Conservation (phyloP, 2,888 invertebrate species). For the Ischnus inquisitorius region DNA sequence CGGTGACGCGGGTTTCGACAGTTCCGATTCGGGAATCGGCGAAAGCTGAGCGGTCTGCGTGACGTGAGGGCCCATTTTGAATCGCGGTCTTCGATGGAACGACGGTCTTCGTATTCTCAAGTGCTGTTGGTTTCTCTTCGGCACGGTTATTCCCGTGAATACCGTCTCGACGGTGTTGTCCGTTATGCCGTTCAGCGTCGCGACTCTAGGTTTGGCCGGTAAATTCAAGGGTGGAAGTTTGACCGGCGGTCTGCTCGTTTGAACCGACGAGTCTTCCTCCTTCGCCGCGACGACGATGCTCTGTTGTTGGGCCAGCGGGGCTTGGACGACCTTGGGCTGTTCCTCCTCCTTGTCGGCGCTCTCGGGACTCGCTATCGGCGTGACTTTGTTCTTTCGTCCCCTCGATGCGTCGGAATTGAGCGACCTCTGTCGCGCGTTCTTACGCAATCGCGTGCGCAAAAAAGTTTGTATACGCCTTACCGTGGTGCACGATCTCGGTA, state of each 20-base stretch:
- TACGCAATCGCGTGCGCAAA: slow-evolving; percentile 78
- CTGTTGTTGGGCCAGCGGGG: slow-evolving; percentile 17
- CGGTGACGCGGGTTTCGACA: slow-evolving; percentile 90
- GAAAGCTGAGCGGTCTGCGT: slow-evolving; percentile 87
- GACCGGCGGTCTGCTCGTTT: slow-evolving; percentile 67
- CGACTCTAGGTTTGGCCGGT: too few relatives aligned
- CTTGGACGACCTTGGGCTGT: slow-evolving; percentile 28
- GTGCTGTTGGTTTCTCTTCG: slow-evolving; percentile 80
- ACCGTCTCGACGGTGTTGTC: slow-evolving; percentile 44
- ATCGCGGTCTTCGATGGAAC: slow-evolving; percentile 80
- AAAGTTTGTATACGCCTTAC: slow-evolving; percentile 81
- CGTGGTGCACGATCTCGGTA: slow-evolving; percentile 77
- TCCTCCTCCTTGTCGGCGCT: slow-evolving; percentile 48
- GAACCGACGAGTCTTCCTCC: slow-evolving; percentile 49
- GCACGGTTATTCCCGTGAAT: slow-evolving; percentile 70
- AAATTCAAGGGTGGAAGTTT: too few relatives aligned
- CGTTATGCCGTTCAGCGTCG: slow-evolving; percentile 58
- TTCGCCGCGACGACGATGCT: slow-evolving; percentile 8
- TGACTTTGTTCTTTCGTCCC: slow-evolving; percentile 76
- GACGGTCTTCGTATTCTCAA: slow-evolving; percentile 79
- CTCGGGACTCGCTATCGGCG: slow-evolving; percentile 72
- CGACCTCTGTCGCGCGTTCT: slow-evolving; percentile 75
- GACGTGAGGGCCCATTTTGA: slow-evolving; percentile 81
- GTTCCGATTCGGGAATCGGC: slow-evolving; percentile 90
- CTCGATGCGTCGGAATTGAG: slow-evolving; percentile 71